Evolutionary conservation across 2,797 vertebrate species (phyloP), one percentile per base, ranked within the genome.

Genomic region (Zenarchopterus dispar): DNA sequence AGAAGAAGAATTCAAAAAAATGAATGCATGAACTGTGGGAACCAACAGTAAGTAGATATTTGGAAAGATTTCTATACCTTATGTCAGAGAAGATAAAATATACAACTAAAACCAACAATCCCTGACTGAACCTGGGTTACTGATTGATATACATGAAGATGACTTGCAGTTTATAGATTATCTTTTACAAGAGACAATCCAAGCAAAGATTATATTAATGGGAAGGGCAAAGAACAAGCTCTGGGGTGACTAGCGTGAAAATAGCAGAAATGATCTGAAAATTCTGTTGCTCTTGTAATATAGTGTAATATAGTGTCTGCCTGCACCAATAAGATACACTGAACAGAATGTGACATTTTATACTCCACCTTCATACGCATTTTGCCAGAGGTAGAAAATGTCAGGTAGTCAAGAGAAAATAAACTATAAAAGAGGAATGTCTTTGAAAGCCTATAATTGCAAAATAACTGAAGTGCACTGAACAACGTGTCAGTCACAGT

Each of bases 381-480:
- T 42, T 48, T 56, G 43, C 49, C 62, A 15, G 21, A 54, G 33
- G 50, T 5, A 41, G 23, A 56, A 71, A 66, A 64, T 39, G 5
- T 16, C 15, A 11, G 18, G 10, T 9, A 4, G 4, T 39, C 36
- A 54, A 55, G 4, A 18, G 1, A 36, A 33, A 54, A 46, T 46
- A 46, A 46, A 46, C 42, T 24, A 51, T n/a, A 18, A 58, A 51
- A 62, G 21, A 21, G 5, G 8, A 16, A 46, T 16, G 68, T 62
- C 16, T 49, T 16, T 22, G 5, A 58, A 49, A 10, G 33, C 4
- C 31, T 2, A 1, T 15, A 54, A 73, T 60, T 84, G 62, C 65
- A 66, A 70, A 74, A 80, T 48, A 80, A 77, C 22, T 9, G 17
- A 69, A 65, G 3, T 56, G 13, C 8, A 52, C 45, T 53, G n/a